Evolutionary conservation across 2,797 vertebrate genomes (phyloP).

Genomic region (Crenuchus spilurus): DNA sequence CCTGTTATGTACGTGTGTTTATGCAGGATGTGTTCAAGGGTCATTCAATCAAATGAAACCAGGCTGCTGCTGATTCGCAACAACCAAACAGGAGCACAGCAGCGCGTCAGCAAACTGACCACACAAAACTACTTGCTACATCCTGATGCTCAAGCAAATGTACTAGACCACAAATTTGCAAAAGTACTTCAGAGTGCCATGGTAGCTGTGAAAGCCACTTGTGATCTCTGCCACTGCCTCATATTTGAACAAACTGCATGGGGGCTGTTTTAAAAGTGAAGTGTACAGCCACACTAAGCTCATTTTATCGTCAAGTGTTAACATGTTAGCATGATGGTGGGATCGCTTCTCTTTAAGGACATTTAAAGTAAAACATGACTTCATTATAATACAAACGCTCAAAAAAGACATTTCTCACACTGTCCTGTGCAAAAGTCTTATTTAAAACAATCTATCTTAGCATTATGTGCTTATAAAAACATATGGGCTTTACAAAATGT

Average conservation of each 20-base stretch:
- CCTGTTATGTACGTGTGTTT: neutral
- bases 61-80: slow-evolving; percentile 4
- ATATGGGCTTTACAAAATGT: too few species aligned
- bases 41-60: slow-evolving; percentile 8
- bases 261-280: neutral
- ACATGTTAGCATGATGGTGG: too few species aligned
- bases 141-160: slow-evolving; percentile 29
- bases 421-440: too few species aligned
- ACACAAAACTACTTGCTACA: neutral
- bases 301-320: too few species aligned
- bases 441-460: too few species aligned
- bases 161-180: slow-evolving; percentile 9
- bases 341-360: too few species aligned
- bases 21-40: slow-evolving; percentile 15
- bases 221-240: slow-evolving; percentile 8
- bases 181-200: neutral
- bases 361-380: too few species aligned
- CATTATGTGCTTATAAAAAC: too few species aligned
- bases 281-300: neutral
- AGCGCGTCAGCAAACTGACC: neutral
- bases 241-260: neutral
- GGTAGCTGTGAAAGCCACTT: neutral
- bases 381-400: too few species aligned
- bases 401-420: too few species aligned
- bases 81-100: neutral